Evolutionary conservation across 2,113 vertebrate species (phyloP).

Genomic region (Pygoscelis antarcticus): DNA sequence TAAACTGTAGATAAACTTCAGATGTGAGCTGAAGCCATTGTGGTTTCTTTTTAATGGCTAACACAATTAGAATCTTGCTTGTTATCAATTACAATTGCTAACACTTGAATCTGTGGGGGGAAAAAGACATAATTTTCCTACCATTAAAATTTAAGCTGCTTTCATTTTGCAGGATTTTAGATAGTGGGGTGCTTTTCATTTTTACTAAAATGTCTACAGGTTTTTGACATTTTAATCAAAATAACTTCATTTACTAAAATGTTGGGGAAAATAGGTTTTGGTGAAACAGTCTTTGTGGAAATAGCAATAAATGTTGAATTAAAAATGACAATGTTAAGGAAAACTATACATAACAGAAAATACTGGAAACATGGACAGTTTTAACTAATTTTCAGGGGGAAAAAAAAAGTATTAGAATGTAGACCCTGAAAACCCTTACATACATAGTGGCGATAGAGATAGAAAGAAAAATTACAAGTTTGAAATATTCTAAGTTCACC

Average conservation of each 20-base stretch:
- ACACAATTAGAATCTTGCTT: neutral
- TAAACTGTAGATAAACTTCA: neutral
- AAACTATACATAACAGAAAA: neutral
- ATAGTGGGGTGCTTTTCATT: neutral
- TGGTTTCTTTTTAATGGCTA: neutral
- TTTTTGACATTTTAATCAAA: neutral
- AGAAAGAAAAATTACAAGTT: neutral
- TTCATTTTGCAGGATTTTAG: neutral
- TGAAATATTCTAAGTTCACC: neutral
- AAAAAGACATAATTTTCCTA: neutral
- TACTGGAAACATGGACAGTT: neutral
- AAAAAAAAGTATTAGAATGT: accelerated
- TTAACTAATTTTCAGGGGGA: neutral
- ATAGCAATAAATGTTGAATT: neutral
- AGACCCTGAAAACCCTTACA: neutral
- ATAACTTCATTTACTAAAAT: neutral
- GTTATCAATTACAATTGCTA: neutral
- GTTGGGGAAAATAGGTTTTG: neutral
- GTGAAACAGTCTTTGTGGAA: neutral
- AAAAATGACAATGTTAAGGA: neutral
- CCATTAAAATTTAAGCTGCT: neutral
- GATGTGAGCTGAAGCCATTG: neutral
- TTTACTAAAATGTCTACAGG: neutral
- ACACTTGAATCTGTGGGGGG: neutral
- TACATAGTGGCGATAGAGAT: accelerated